Evolutionary conservation across 2,797 vertebrate species (phyloP).

Genomic region (Cossypha caffra): DNA sequence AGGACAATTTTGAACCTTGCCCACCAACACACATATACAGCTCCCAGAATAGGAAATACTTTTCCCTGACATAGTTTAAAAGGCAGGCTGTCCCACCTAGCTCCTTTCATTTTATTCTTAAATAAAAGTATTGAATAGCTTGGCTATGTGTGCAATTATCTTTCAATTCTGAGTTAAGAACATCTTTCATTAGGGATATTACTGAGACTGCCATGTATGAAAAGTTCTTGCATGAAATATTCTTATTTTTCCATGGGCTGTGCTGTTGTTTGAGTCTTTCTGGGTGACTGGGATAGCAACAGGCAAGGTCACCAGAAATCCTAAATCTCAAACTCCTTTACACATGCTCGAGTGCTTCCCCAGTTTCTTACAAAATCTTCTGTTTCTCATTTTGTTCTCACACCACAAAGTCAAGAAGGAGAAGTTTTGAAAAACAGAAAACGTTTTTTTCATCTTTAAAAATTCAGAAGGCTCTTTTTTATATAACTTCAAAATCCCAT

Average conservation of each 20-base stretch:
- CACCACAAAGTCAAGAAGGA: background rate
- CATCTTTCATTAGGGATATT: background rate
- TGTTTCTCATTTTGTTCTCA: background rate
- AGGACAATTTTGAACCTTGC: background rate
- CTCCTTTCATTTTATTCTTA: background rate
- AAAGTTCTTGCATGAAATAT: background rate
- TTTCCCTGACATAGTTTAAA: background rate
- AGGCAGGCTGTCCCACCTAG: background rate
- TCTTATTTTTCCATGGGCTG: background rate
- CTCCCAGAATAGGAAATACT: background rate
- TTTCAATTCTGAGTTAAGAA: background rate
- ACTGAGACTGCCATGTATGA: background rate
- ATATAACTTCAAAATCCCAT: background rate
- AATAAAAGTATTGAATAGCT: background rate
- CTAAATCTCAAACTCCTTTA: background rate
- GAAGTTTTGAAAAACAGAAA: background rate
- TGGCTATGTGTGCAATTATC: background rate
- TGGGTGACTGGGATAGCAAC: background rate
- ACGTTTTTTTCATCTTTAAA: background rate
- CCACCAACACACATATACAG: accelerated
- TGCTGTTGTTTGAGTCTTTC: background rate
- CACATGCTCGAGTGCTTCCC: background rate
- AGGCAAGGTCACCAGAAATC: background rate
- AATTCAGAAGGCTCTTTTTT: background rate
- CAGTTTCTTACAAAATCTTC: background rate